These are phyloP conservation scores for Heliocidaris tuberculata DNA, from an alignment of 35 echinoderm and acorn worm genomes.

Conservation along the genomic window DNA sequence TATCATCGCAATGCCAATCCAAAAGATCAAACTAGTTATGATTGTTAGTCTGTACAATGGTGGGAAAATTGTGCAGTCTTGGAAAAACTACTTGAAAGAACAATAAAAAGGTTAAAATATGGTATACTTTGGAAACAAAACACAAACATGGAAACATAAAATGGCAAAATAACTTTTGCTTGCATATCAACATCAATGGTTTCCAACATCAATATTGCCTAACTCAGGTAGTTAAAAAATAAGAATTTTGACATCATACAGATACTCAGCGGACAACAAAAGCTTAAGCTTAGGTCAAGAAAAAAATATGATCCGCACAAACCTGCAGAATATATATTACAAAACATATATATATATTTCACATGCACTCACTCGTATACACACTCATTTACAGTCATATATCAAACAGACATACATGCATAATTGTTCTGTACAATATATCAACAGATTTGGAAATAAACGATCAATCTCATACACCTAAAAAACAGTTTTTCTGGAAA, in stretches of 20 bases:
- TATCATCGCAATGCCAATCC: too few species aligned
- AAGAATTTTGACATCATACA: neutral
- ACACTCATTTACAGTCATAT: neutral
- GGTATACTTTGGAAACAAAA: neutral
- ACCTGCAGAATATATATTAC: neutral
- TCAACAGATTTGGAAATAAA: neutral
- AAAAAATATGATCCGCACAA: slow-evolving; percentile 17
- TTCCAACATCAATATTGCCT: neutral
- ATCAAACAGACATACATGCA: neutral
- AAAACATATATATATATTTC: slow-evolving; percentile 5
- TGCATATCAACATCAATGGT: neutral
- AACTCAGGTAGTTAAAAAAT: slow-evolving; percentile 13
- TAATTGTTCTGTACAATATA: slow-evolving; percentile 13
- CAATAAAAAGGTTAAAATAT: neutral
- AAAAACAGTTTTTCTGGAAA: neutral
- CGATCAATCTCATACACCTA: neutral
- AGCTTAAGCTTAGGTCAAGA: neutral
- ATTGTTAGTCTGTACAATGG: neutral
- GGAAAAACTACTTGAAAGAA: neutral
- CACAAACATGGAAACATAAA: neutral
- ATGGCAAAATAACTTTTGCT: neutral
- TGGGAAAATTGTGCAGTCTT: neutral
- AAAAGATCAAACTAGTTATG: too few species aligned
- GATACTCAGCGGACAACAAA: neutral
- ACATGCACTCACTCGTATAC: neutral